Base-by-base conservation (phyloP, 1,140 invertebrate genomes). In the Cyrtorhinus lividipennis region DNA sequence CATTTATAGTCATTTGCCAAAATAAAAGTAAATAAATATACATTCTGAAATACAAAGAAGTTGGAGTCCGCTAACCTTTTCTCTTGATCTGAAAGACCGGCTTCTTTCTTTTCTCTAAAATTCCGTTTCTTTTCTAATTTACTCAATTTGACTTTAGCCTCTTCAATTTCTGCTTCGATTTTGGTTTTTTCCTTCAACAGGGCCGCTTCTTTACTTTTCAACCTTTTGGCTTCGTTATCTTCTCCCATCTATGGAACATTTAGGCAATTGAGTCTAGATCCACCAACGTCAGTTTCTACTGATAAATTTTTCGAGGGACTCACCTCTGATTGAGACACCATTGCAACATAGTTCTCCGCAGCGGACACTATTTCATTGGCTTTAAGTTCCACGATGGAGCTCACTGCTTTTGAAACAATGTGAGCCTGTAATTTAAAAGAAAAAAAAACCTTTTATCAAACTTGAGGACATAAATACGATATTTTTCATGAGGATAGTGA, bases 291-390 rank as follows among this genome's bases (percentile, higher is more conserved):
- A n/a, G n/a, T n/a, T n/a, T n/a, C n/a, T n/a, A n/a, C n/a, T n/a
- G n/a, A n/a, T n/a, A n/a, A n/a, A n/a, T n/a, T n/a, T n/a, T n/a
- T n/a, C n/a, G n/a, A n/a, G n/a, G n/a, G n/a, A n/a, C 70, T 62
- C 70, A 73, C 74, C 71, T 73, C 67, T 46, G 74, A 66, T 70
- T 75, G 70, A n/a, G 66, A 69, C 64, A 74, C 71, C 12, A 80
- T 70, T 22, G 75, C 71, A n/a, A 75, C 73, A 71, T 83, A 83
- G 68, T 79, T 77, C 69, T 82, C 77, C 1, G 74, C 71, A 27
- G 81, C 71, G 56, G 78, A 75, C 26, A 74, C 72, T 20, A 80
- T 76, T 68, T 81, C 77, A 67, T 77, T 74, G 3, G 76, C 74
- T 68, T 79, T 76, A 58, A 80, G 73, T 56, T 73, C 72, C 24